These are phyloP conservation scores for Buceros bicornis DNA, from an alignment of 2,797 vertebrate species.

Conservation along the genomic window DNA sequence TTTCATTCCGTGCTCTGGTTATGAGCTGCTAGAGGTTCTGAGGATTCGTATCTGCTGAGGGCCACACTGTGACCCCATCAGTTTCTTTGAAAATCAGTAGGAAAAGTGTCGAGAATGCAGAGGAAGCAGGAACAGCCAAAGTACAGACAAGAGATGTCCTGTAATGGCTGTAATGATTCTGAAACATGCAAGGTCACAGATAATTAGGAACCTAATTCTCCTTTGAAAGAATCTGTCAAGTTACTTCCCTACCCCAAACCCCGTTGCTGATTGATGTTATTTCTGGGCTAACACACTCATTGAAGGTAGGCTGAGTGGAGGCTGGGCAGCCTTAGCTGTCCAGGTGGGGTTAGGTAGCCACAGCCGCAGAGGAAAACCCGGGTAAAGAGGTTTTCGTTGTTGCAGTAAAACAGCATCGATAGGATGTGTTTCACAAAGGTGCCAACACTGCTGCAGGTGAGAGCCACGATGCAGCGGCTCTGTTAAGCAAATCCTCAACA, in stretches of 20 bases:
- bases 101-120: conserved; percentile 47
- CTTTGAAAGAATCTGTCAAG: conserved; percentile 74
- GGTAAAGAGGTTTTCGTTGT: conserved; percentile 20
- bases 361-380: not conserved
- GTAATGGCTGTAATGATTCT: conserved; percentile 68
- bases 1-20: not conserved
- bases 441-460: not conserved
- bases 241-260: conserved; percentile 64
- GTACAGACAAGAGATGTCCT: conserved; percentile 62
- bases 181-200: conserved; percentile 63
- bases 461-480: not conserved
- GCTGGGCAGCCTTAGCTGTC: not conserved
- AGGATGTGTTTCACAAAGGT: not conserved
- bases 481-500: not conserved
- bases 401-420: not conserved
- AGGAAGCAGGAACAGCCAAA: conserved; percentile 49
- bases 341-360: conserved; percentile 24
- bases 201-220: conserved; percentile 73
- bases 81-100: conserved; percentile 61
- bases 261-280: conserved; percentile 66
- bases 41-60: not conserved
- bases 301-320: conserved; percentile 41
- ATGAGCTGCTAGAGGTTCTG: not conserved
- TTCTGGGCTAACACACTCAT: conserved; percentile 59
- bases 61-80: conserved; percentile 27